A percentile compares a stretch with the other conserved stretches of the same genome.
phyloP scores from a whole-genome alignment of 2,888 invertebrate genomes.

The Drosophila anceps region DNA sequence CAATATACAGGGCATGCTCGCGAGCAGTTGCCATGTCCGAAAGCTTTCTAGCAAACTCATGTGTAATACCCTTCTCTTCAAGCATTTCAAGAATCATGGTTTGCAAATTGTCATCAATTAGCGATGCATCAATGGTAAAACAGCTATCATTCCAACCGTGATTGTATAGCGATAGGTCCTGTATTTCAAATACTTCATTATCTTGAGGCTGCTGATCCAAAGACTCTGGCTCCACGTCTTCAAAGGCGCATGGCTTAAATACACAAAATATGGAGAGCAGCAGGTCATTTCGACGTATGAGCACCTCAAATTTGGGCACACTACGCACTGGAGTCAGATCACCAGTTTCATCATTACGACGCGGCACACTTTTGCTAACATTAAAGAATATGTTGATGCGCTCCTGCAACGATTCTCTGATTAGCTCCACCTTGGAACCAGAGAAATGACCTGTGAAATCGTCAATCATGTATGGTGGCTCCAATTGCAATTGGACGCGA shows the following conservation, averaged over 20 bases:
- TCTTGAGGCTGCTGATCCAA: constrained; percentile 10
- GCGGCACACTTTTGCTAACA: constrained; percentile 57
- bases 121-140: constrained; percentile 45
- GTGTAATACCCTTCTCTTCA: constrained; percentile 50
- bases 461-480: constrained; percentile 36
- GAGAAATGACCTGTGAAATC: constrained; percentile 32
- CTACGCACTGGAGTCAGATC: constrained; percentile 39
- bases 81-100: constrained; percentile 44
- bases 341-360: constrained; percentile 26
- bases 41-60: constrained; percentile 48
- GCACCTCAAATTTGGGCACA: constrained; percentile 52
- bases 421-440: constrained; percentile 46
- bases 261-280: constrained; percentile 46
- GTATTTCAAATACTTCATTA: constrained; percentile 38
- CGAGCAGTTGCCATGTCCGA: constrained; percentile 58
- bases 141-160: constrained; percentile 45
- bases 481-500: constrained; percentile 38
- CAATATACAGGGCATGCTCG: constrained; percentile 56
- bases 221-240: constrained; percentile 14
- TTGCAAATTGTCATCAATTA: constrained; percentile 49
- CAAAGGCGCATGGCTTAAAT: constrained; percentile 35
- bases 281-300: constrained; percentile 38
- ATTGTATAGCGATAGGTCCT: constrained; percentile 42
- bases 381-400: constrained; percentile 44
- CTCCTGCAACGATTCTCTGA: constrained; percentile 29